A percentile compares a stretch with the other conserved stretches of the same genome.
Conservation (phyloP, 1,140 invertebrate species). For the Helicoverpa zea region DNA sequence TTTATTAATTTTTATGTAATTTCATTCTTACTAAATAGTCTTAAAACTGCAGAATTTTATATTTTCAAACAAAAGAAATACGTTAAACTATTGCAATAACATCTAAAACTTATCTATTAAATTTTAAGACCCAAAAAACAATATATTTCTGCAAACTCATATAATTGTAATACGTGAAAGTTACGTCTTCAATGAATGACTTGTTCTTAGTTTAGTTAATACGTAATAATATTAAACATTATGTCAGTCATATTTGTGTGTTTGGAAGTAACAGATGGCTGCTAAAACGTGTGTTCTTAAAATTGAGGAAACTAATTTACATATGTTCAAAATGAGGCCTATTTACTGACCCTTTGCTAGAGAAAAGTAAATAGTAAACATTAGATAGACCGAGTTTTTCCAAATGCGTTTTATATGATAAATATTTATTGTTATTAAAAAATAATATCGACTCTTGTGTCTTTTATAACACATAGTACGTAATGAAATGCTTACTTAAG, state of each 20-base stretch:
- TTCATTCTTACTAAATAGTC: no score
- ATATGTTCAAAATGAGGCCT: not conserved
- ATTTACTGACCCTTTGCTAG: no score
- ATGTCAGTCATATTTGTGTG: not conserved
- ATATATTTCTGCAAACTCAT: not conserved
- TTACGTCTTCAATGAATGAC: not conserved
- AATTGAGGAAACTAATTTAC: not conserved
- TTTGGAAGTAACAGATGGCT: not conserved
- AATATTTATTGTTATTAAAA: not conserved
- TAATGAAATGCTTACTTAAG: no score
- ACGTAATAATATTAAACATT: conserved; percentile 1
- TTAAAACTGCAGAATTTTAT: no score
- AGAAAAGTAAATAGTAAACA: no score
- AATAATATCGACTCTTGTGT: no score
- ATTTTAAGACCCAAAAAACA: not conserved
- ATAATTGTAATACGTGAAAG: not conserved
- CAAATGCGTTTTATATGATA: not conserved
- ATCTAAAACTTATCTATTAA: not conserved
- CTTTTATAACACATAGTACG: no score
- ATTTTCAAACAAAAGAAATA: no score
- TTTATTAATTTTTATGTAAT: no score
- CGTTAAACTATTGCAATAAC: no score
- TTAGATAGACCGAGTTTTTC: no score
- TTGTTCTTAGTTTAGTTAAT: not conserved
- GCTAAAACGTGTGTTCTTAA: not conserved